Base-by-base conservation (phyloP, 2,888 invertebrate species). In the Phania funesta region DNA sequence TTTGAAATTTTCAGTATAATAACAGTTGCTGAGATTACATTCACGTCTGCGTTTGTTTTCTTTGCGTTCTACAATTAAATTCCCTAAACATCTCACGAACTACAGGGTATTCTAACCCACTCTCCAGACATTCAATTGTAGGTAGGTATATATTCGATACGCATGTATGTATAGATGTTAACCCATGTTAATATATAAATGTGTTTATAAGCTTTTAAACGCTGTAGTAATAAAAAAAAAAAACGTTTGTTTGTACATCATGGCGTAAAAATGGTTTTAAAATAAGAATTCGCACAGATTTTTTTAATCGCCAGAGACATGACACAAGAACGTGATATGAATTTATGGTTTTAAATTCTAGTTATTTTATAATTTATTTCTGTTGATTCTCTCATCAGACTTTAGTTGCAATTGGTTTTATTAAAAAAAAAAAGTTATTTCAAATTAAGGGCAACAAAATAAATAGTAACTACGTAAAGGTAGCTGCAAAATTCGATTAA, bases 231-330 rank as follows among this genome's bases (percentile, higher is more conserved):
- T 13, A 65, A 38, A 80, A 75, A 70, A n/a, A n/a, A 62, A n/a
- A n/a, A n/a, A n/a, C 29, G 48, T 71, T 48, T 80, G 64, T 65
- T 74, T 80, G 75, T 75, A 75, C 35, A 75, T 71, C 70, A 75
- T 65, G 80, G 75, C 80, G 75, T 80, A 71, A 80, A 78, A 75
- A 80, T 65, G 70, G 75, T 75, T 70, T 80, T 75, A 80, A 75
- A 71, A 75, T 52, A 65, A 80, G 75, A 80, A 75, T 80, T 80
- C 75, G 80, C 80, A 80, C 80, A 80, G 80, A 80, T 80, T 75
- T 32, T 67, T 74, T 64, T n/a, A 80, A 75, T 70, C 80, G 71
- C 80, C 65, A 75, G 75, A 80, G 80, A 80, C 80, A 75, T 80
- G 80, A 80, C 70, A 70, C 75, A 70, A 65, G 75, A 75, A 75